These are phyloP conservation scores for Myotis yumanensis DNA, from an alignment of 2,113 vertebrate species.

Conservation along the genomic window DNA sequence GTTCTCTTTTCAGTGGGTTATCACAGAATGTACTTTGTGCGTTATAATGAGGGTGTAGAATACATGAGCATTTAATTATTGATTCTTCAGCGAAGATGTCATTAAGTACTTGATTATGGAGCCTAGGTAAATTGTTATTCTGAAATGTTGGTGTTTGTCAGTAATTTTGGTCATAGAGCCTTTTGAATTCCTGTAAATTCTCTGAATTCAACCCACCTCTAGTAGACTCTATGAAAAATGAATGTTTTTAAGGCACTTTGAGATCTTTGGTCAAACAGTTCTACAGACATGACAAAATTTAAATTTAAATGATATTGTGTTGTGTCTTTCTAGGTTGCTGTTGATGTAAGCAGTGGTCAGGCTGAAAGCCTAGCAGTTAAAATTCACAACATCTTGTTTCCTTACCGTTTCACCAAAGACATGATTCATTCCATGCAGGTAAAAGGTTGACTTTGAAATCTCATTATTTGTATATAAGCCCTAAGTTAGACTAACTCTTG, in stretches of 20 bases:
- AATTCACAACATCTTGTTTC: constrained; percentile 95
- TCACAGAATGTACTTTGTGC: neutral
- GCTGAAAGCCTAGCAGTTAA: constrained; percentile 92
- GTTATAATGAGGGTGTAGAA: neutral
- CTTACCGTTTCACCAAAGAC: constrained; percentile 96
- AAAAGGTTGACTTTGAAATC: constrained; percentile 60
- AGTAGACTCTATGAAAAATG: constrained; percentile 37
- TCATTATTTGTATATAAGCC: neutral
- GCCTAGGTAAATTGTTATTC: neutral
- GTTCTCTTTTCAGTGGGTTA: neutral
- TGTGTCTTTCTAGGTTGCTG: constrained; percentile 87
- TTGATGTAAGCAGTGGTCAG: constrained; percentile 91
- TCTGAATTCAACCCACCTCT: neutral
- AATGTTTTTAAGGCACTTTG: constrained; percentile 49
- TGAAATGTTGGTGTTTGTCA: constrained; percentile 45
- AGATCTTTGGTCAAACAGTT: constrained; percentile 42
- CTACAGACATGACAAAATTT: constrained; percentile 25
- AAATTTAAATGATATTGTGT: neutral
- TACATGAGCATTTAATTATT: neutral
- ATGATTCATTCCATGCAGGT: constrained; percentile 97
- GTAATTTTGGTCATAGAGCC: constrained; percentile 44
- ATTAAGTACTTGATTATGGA: neutral
- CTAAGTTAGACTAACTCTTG: neutral
- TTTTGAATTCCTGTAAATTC: constrained; percentile 16
- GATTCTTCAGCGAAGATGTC: neutral